Conservation (phyloP, 2,113 vertebrate genomes). For the Solea solea region DNA sequence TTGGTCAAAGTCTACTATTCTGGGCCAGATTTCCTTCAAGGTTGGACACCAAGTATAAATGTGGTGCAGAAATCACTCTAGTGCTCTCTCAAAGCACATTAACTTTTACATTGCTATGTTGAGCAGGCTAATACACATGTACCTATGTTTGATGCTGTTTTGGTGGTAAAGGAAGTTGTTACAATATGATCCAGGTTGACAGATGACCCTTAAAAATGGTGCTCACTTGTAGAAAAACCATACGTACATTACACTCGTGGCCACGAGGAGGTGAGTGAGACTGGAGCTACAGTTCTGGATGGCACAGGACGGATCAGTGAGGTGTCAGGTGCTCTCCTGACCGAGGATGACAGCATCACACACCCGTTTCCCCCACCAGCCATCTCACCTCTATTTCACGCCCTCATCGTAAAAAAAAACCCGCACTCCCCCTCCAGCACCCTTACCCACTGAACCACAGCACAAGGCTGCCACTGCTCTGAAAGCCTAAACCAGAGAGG, state of each 20-base stretch:
- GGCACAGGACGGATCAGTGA: constrained; percentile 39
- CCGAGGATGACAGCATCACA: constrained; percentile 57
- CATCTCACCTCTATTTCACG: constrained; percentile 50
- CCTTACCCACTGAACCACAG: constrained; percentile 54
- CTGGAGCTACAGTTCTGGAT: constrained; percentile 26
- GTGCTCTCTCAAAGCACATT: no score
- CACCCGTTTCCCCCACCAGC: background rate
- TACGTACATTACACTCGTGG: constrained; percentile 7
- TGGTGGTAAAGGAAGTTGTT: no score
- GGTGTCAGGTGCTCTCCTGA: constrained; percentile 48
- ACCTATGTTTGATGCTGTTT: no score
- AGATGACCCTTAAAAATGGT: no score
- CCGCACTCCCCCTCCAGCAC: constrained; percentile 1
- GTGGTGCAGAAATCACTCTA: no score
- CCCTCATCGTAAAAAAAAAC: constrained; percentile 44
- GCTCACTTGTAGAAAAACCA: no score
- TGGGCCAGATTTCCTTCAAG: no score
- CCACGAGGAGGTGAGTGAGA: constrained; percentile 44
- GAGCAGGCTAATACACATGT: no score
- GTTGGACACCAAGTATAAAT: no score
- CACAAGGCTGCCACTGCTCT: constrained; percentile 60
- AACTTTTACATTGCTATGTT: no score
- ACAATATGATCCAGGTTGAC: no score
- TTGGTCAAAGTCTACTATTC: no score
- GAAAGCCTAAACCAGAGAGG: constrained; percentile 65